Conservation (phyloP, 2,797 vertebrate species). For the Apogon hyalosoma region DNA sequence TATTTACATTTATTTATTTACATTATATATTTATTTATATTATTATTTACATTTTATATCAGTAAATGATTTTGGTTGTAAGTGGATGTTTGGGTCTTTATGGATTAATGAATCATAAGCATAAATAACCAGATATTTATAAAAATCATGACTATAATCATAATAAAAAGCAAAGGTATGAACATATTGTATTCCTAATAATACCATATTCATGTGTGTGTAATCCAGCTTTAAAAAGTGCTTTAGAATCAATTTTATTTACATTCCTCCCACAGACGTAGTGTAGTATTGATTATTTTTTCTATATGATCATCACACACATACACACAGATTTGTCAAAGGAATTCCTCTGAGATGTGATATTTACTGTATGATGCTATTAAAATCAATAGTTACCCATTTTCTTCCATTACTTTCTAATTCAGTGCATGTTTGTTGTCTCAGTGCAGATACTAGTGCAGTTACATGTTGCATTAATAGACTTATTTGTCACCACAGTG, state of each 20-base stretch:
- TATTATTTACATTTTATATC: too few relatives aligned
- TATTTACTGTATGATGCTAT: too few relatives aligned
- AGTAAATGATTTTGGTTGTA: too few relatives aligned
- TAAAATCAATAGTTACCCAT: too few relatives aligned
- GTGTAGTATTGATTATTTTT: slow-evolving; percentile 22
- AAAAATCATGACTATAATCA: background rate
- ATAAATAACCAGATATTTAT: background rate
- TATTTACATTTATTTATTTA: too few relatives aligned
- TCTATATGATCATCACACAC: slow-evolving; percentile 24
- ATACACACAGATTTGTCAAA: too few relatives aligned
- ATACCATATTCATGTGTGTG: background rate
- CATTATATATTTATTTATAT: too few relatives aligned
- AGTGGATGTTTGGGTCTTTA: too few relatives aligned
- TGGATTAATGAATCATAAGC: background rate
- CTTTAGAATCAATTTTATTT: background rate
- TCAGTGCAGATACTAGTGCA: too few relatives aligned
- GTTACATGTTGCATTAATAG: slow-evolving; percentile 23
- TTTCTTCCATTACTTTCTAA: too few relatives aligned
- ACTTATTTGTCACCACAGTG: slow-evolving; percentile 4
- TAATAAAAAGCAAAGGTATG: slow-evolving; percentile 2
- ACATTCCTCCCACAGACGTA: slow-evolving; percentile 7
- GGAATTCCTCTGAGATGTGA: too few relatives aligned
- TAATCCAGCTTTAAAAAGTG: slow-evolving; percentile 15
- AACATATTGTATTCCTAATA: background rate
- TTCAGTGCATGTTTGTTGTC: too few relatives aligned